phyloP scores from a whole-genome alignment of 2,113 vertebrate genomes.

The Pavo muticus region DNA sequence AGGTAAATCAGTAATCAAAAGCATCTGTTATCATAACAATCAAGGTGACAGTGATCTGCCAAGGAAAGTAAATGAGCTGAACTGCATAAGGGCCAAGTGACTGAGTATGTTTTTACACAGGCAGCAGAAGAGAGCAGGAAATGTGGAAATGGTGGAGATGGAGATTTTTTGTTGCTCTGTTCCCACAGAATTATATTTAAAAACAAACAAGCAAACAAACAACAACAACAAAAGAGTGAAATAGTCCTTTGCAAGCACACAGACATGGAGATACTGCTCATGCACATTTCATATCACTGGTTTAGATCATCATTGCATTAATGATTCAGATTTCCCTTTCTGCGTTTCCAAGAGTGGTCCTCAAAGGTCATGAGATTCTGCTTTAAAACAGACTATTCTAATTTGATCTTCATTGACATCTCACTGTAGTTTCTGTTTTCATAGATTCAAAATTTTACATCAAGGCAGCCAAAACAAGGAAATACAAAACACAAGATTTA shows the following conservation, averaged over 20 bases:
- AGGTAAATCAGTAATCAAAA: conserved; percentile 1
- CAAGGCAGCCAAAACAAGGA: not conserved
- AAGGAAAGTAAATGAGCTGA: not conserved
- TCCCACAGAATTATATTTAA: not conserved
- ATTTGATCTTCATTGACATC: not conserved
- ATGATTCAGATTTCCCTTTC: not conserved
- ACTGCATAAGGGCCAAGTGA: not conserved
- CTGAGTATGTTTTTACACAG: not conserved
- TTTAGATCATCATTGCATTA: not conserved
- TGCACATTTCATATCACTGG: not conserved
- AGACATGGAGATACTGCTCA: not conserved
- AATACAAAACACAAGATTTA: not conserved
- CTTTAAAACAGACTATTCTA: not conserved
- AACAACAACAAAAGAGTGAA: not conserved
- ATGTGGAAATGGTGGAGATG: not conserved
- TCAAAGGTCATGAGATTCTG: not conserved
- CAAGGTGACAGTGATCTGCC: not conserved
- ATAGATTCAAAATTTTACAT: not conserved
- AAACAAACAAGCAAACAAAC: not conserved
- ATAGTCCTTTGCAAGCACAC: not conserved
- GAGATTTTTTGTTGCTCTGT: not conserved
- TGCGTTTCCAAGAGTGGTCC: not conserved
- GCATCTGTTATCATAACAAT: not conserved
- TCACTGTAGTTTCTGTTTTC: not conserved
- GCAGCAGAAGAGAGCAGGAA: not conserved